A percentile compares a stretch with the other conserved stretches of the same genome.
Conservation (phyloP, 2,113 vertebrate species). For the Xyliphius kryptos region DNA sequence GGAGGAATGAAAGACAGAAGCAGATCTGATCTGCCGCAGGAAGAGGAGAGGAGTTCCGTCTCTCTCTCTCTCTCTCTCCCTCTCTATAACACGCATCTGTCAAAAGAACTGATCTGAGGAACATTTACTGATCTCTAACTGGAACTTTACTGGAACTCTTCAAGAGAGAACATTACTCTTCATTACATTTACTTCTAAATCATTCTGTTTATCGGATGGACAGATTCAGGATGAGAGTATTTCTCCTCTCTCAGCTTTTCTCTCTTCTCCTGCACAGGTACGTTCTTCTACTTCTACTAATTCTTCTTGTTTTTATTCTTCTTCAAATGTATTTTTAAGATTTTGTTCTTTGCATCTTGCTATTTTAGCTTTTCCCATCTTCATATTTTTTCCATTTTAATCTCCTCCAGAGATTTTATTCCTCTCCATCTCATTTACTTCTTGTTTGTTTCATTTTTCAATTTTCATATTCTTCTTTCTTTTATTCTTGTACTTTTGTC, state of each 20-base stretch:
- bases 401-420: background rate
- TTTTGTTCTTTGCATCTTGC: background rate
- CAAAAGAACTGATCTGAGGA: conserved; percentile 6
- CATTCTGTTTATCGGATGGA: background rate
- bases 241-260: conserved; percentile 7
- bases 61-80: background rate
- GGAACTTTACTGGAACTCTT: background rate
- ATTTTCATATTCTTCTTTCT: background rate
- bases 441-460: background rate
- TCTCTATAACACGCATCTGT: too few species aligned
- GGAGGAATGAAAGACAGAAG: conserved; percentile 1
- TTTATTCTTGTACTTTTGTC: background rate
- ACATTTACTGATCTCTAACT: background rate
- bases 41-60: background rate
- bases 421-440: background rate
- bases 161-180: background rate
- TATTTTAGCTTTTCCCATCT: background rate
- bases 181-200: background rate
- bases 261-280: conserved; percentile 10
- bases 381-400: background rate
- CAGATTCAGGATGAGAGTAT: conserved; percentile 8
- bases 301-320: background rate
- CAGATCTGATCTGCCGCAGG: background rate
- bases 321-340: background rate
- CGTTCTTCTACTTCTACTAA: background rate